Base-by-base conservation (phyloP, 2,113 vertebrate species). In the Chelonoidis abingdonii region DNA sequence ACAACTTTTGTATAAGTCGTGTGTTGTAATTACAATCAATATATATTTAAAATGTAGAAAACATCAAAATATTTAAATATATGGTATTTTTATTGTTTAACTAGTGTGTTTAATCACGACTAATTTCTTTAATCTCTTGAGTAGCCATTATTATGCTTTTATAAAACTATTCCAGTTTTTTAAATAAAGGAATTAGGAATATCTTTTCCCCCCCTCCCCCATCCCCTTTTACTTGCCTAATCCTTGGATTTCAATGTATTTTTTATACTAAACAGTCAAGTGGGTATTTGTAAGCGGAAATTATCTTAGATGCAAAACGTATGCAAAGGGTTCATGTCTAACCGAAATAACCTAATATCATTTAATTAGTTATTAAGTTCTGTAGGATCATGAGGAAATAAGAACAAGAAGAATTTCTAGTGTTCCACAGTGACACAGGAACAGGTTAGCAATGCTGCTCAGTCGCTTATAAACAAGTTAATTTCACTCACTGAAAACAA, bases 391-490 rank as follows among this genome's bases (percentile, higher is more conserved):
- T 8, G 11, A 44, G 59, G 91, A 96, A 94, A 86, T 53, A 90
- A 69, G 31, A 84, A 78, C 25, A 47, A 44, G 24, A 72, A 31
- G 89, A 93, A 87, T 83, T 79, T 94, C 79, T 89, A 89, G 31
- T 76, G 27, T 91, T 86, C 86, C 83, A 86, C 80, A 83, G 47
- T 87, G 93, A 80, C 47, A 92, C 83, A 86, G 85, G 78, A 96
- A 89, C 87, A 69, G 0, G 59, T 76, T 96, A 57, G 38, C 50
- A 69, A 19, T 53, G 53, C 95, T 93, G 25, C 86, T 80, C 22
- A 94, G 86, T 95, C 27, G 41, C n/a, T 83, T 87, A 75, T 81
- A 94, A 80, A 85, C 47, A 90, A 12, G 8, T 80, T 89, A 87
- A 35, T 93, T 97, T 90, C 24, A 25, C 81, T 35, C 90, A 84